Evolutionary conservation across 2,888 invertebrate genomes (phyloP), one percentile per base, ranked within the genome.

Genomic region (Campoplex nolae): DNA sequence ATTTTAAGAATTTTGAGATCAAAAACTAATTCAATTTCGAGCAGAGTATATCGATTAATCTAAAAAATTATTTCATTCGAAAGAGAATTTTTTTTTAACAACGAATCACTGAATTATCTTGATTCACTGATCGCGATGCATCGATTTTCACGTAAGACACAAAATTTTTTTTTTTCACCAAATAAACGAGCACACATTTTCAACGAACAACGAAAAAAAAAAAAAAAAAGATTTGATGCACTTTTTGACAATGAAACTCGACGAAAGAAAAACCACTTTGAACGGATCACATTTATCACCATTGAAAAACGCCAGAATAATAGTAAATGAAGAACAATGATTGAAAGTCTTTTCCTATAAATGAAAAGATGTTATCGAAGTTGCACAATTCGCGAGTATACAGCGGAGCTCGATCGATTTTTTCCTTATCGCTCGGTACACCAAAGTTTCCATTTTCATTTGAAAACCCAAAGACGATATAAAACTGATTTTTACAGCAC

Each of bases 321-420:
- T 11, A 32, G 13, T 18, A 54, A 65, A 56, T 38, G n/a, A 8
- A 23, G 32, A 3, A 38, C 45, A 77, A 32, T 38, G 51, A 28
- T 6, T n/a, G 62, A 58, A 81, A 79, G 67, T 76, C 73, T 16
- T 28, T 73, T 83, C 83, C 80, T n/a, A 28, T 28, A 45, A 73
- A 78, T 51, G 18, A 13, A 70, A 32, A 23, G 32, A 28, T 18
- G n/a, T 45, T 45, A 35, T 45, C 58, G 65, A 71, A 77, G 84
- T 83, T 79, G 83, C 79, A 84, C 74, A 65, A 87, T 87, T 82
- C 87, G 83, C 84, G 77, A 70, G 83, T 73, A 23, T 23, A 77
- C 38, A 71, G 62, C 70, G 75, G 75, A 84, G 83, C 87, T 87
- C 84, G 71, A 87, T 87, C 84, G 87, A 87, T 85, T 85, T 87